Evolutionary conservation across 2,113 vertebrate genomes (phyloP).

Genomic region (Athene noctua): DNA sequence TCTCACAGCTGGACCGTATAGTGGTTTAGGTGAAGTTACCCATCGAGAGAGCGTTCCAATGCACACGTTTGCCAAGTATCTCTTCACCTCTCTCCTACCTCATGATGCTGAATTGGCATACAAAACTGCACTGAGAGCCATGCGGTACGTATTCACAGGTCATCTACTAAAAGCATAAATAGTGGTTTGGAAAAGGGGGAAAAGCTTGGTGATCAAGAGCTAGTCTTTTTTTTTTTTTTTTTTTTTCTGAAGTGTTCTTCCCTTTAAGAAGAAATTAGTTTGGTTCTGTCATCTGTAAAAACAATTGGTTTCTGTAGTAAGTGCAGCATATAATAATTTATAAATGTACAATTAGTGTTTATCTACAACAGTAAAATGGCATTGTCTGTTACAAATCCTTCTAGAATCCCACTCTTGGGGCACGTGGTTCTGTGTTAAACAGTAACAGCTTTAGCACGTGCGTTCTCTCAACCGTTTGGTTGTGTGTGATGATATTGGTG

Average conservation of each 20-base stretch:
- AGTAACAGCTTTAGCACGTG: background rate
- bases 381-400: background rate
- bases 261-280: background rate
- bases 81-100: conserved; percentile 98
- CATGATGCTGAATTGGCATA: conserved; percentile 96
- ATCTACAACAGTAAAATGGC: background rate
- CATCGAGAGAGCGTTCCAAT: conserved; percentile 98
- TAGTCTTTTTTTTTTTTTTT: no score
- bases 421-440: background rate
- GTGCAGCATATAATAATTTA: background rate
- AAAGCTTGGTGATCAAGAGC: background rate
- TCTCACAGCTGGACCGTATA: conserved; percentile 89
- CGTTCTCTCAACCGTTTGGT: background rate
- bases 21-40: conserved; percentile 92
- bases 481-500: background rate
- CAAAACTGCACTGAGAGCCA: conserved; percentile 97
- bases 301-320: background rate
- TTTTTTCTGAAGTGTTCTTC: background rate
- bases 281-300: background rate
- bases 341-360: background rate
- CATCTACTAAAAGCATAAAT: background rate
- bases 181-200: background rate
- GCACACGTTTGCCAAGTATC: conserved; percentile 99
- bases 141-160: conserved; percentile 84
- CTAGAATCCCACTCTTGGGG: background rate